These are phyloP conservation scores for Takifugu ocellatus DNA, from an alignment of 2,797 vertebrate species.

Conservation along the genomic window DNA sequence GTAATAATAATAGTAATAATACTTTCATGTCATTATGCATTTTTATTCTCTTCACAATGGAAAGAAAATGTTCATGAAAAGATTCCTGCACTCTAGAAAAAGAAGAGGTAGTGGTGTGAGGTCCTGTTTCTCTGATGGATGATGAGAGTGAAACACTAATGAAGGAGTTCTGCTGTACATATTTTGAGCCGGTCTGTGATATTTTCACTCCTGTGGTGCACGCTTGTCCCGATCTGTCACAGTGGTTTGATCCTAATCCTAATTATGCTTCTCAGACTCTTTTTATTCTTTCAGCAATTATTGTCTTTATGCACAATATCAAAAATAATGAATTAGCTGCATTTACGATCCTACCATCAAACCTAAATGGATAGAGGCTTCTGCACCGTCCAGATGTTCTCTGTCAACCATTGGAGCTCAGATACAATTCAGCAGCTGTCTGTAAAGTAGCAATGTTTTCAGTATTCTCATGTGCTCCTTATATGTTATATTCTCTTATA, in stretches of 20 bases:
- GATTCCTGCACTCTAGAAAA: background rate
- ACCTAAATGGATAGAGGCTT: conserved; percentile 18
- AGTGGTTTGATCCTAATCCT: no score
- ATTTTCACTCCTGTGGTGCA: conserved; percentile 28
- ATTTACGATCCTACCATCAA: background rate
- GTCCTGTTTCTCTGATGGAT: background rate
- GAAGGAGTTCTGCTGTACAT: background rate
- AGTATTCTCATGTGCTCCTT: no score
- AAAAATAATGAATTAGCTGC: no score
- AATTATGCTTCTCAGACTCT: no score
- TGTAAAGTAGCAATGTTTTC: no score
- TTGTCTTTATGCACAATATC: no score
- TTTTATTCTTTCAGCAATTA: no score
- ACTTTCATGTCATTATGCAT: background rate
- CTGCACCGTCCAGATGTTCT: conserved; percentile 9
- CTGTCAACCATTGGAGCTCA: conserved; percentile 1
- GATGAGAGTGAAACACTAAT: conserved; percentile 7
- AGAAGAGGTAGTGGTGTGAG: background rate
- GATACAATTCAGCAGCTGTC: no score
- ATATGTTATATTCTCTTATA: no score
- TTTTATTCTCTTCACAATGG: background rate
- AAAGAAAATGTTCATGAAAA: background rate
- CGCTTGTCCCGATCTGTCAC: conserved; percentile 16
- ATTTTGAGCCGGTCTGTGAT: conserved; percentile 5
- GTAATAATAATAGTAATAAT: no score